Percentiles rank a stretch among this genome's conserved stretches.
These are phyloP conservation scores for Uloborus diversus DNA, from an alignment of 1,140 invertebrate genomes.

Conservation along the genomic window DNA sequence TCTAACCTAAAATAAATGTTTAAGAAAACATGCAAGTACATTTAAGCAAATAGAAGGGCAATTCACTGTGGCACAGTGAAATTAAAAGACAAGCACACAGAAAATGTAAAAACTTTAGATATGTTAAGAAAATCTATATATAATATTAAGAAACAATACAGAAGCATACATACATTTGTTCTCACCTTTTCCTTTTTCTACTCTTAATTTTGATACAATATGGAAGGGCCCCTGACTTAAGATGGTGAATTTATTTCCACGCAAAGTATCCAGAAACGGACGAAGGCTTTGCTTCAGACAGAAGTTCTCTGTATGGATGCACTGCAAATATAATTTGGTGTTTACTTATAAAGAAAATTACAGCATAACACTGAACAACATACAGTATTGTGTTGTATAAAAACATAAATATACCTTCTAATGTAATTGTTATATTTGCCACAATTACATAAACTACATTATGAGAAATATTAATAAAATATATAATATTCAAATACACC, in stretches of 20 bases:
- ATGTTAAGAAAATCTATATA: too few species aligned
- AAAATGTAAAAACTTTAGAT: too few species aligned
- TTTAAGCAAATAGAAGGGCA: too few species aligned
- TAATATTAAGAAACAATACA: too few species aligned
- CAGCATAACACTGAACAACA: too few species aligned
- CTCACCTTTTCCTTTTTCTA: constrained; percentile 50
- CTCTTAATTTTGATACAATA: constrained; percentile 26
- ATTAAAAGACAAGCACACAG: too few species aligned
- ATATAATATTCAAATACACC: too few species aligned
- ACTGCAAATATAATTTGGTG: constrained; percentile 59
- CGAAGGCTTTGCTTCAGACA: constrained; percentile 59
- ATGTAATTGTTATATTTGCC: not conserved
- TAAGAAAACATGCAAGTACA: too few species aligned
- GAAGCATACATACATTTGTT: not conserved
- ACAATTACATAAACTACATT: not conserved
- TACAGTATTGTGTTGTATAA: too few species aligned
- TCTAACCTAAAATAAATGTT: too few species aligned
- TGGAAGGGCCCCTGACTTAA: constrained; percentile 60
- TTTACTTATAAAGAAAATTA: too few species aligned
- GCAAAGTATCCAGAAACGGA: constrained; percentile 60
- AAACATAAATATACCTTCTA: not conserved
- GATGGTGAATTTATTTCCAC: constrained; percentile 61
- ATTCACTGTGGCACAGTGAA: too few species aligned
- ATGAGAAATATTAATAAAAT: not conserved
- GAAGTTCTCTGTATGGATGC: constrained; percentile 61